These are phyloP conservation scores for Plumapathes pennacea DNA, from an alignment of 92 coral and sea anemone species.

Conservation along the genomic window DNA sequence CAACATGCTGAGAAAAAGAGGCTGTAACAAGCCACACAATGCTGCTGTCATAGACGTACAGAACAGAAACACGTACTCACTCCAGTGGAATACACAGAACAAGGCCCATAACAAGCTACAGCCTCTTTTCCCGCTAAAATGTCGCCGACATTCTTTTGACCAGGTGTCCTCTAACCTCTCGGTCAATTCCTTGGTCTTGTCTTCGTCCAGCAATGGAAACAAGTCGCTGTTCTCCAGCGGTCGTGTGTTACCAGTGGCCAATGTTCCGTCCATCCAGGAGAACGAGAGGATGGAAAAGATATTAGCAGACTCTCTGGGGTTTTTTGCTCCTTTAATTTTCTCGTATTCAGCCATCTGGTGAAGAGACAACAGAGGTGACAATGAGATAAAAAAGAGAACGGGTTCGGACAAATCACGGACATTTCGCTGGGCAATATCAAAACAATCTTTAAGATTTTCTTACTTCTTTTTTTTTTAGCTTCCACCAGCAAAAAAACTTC, in stretches of 20 bases:
- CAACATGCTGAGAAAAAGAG: constrained; percentile 35
- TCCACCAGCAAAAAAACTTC: no score
- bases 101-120: constrained; percentile 35
- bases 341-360: no score
- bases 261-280: constrained; percentile 46
- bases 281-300: constrained; percentile 26
- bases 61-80: constrained; percentile 32
- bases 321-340: no score
- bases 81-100: constrained; percentile 44
- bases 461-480: no score
- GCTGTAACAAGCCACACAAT: constrained; percentile 42
- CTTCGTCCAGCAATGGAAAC: constrained; percentile 26
- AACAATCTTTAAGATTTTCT: no score
- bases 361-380: no score
- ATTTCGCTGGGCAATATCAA: no score
- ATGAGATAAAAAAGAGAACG: no score
- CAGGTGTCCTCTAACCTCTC: constrained; percentile 26
- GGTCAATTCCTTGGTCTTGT: constrained; percentile 29
- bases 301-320: constrained; percentile 28
- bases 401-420: no score
- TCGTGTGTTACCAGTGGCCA: constrained; percentile 29
- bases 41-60: constrained; percentile 40
- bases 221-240: constrained; percentile 44
- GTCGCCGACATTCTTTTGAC: constrained; percentile 8
- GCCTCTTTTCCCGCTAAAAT: constrained; percentile 30